Base-by-base conservation (phyloP, 1,140 invertebrate species). In the Acyrthosiphon pisum region DNA sequence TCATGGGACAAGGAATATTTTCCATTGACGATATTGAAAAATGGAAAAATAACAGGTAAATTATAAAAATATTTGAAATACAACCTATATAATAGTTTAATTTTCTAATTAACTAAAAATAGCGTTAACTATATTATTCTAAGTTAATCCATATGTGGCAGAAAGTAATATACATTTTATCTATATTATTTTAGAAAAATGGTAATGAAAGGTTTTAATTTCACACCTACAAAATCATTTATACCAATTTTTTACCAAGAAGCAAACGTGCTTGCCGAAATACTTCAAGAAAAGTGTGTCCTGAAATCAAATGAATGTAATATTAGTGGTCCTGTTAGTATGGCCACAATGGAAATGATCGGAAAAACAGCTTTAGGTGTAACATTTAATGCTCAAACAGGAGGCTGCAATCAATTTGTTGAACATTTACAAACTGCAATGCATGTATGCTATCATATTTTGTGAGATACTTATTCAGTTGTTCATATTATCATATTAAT, bases 1-100 rank as follows among this genome's bases (percentile, higher is more conserved):
- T 93, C 1, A 84, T 93, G 88, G 93, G 93, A 0, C 88, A 93
- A 93, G 93, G 93, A 14, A 89, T 93, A 83, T 90, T 90, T 56
- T 84, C 88, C 14, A 83, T 56, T 11, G 89, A 89, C 23, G 68
- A 93, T 26, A 44, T 90, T 6, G 83, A 46, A 9, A 48, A 93
- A 83, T 93, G 93, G 93, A 89, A 83, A 48, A 83, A 37, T 35
- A 90, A 93, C 35, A 93, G 93, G 93, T 90, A 90, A 53, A 37
- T n/a, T 53, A 50, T 53, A 53, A 22, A 88, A 50, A 53, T 35
- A n/a, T 53, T 48, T 46, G 9, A n/a, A 88, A 26, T 26, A 14
- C n/a, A n/a, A n/a, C n/a, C 14, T 35, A 35, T 35, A 6, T 2
- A 35, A 2, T 50, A 53, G 9, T 48, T 30, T 48, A 48, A 48